Evolutionary conservation across 2,888 invertebrate species (phyloP).

Genomic region (Anthoptus insignis): DNA sequence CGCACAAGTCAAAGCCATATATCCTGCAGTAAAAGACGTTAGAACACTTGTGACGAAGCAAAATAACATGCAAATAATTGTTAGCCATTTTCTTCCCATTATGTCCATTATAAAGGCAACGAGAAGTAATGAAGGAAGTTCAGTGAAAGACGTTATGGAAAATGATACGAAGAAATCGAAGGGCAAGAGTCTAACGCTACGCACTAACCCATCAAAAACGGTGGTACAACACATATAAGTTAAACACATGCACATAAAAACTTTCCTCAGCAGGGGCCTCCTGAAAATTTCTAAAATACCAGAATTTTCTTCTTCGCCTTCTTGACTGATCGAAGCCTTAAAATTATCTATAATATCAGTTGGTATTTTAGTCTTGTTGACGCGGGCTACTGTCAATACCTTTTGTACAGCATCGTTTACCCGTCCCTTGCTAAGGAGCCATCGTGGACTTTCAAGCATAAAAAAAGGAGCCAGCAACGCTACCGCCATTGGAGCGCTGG

Average conservation of each 20-base stretch:
- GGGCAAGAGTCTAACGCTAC: conserved; percentile 65
- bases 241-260: conserved; percentile 62
- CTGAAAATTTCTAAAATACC: conserved; percentile 61
- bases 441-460: conserved; percentile 72
- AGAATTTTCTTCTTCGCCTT: conserved; percentile 46
- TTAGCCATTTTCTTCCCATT: conserved; percentile 65
- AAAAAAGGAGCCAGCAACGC: conserved; percentile 62
- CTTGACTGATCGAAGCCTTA: conserved; percentile 47
- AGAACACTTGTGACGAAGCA: conserved; percentile 61
- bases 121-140: conserved; percentile 67
- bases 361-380: conserved; percentile 64
- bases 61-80: conserved; percentile 52
- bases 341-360: conserved; percentile 60
- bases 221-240: conserved; percentile 61
- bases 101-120: conserved; percentile 65
- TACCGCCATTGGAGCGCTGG: conserved; percentile 65
- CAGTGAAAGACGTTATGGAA: conserved; percentile 69
- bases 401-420: conserved; percentile 65
- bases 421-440: conserved; percentile 68
- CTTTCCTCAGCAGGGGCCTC: conserved; percentile 59
- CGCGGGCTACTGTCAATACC: conserved; percentile 58
- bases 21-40: conserved; percentile 60
- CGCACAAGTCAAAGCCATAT: conserved; percentile 65
- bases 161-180: conserved; percentile 73
- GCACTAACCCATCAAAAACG: conserved; percentile 66